These are phyloP conservation scores for Conistra vaccinii DNA, from an alignment of 2,888 invertebrate genomes.

Conservation along the genomic window DNA sequence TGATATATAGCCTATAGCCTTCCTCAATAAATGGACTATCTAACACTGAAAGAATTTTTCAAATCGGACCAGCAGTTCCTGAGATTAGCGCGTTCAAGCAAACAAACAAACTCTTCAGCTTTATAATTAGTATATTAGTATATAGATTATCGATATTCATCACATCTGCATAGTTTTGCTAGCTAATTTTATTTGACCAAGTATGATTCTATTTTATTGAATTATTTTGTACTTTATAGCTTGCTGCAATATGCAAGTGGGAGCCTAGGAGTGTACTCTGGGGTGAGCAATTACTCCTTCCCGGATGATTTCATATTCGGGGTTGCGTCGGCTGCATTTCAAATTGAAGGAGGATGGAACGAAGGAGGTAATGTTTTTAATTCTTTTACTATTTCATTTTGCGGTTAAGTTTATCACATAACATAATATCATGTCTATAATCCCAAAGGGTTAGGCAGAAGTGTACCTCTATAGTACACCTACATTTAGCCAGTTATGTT, in stretches of 20 bases:
- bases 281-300: conserved; percentile 86
- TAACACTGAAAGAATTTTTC: too few relatives aligned
- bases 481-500: background rate
- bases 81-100: too few relatives aligned
- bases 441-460: too few relatives aligned
- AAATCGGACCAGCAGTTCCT: too few relatives aligned
- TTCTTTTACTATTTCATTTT: conserved; percentile 3
- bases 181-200: background rate
- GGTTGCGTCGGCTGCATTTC: conserved; percentile 91
- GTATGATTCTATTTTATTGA: background rate
- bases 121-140: too few relatives aligned
- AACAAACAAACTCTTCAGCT: too few relatives aligned
- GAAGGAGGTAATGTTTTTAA: conserved; percentile 77
- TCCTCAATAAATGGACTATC: too few relatives aligned
- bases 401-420: background rate
- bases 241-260: conserved; percentile 77
- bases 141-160: too few relatives aligned
- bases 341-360: conserved; percentile 92
- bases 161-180: background rate
- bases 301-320: conserved; percentile 91
- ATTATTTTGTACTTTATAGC: conserved; percentile 66
- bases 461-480: too few relatives aligned
- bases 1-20: too few relatives aligned
- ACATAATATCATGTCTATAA: background rate
- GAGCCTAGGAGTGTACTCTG: conserved; percentile 70